These are phyloP conservation scores for Hestina assimilis DNA, from an alignment of 1,140 invertebrate species.

Conservation along the genomic window DNA sequence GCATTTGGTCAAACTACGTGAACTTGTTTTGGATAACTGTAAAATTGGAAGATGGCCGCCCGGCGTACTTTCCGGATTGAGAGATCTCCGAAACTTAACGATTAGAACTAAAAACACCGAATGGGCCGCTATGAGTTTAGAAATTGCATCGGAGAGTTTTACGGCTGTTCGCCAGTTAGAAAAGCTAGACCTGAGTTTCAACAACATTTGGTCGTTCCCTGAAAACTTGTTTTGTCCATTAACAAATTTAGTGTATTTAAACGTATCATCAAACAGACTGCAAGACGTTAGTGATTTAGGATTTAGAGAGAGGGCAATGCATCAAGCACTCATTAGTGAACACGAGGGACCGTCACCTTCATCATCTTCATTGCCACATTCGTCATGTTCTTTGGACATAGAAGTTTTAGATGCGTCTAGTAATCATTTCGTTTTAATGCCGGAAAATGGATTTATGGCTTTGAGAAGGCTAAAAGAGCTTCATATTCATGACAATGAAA, in stretches of 20 bases:
- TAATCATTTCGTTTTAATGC: conserved; percentile 90
- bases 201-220: conserved; percentile 93
- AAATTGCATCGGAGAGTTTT: conserved; percentile 87
- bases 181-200: conserved; percentile 90
- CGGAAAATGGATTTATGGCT: conserved; percentile 87
- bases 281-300: conserved; percentile 90
- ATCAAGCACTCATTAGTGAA: conserved; percentile 82
- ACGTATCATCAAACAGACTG: conserved; percentile 90
- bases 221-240: conserved; percentile 91
- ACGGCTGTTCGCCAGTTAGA: conserved; percentile 85
- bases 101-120: conserved; percentile 88
- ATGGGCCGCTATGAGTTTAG: conserved; percentile 87
- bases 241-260: conserved; percentile 86
- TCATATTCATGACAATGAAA: conserved; percentile 90
- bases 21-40: conserved; percentile 90
- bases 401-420: conserved; percentile 90
- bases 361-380: conserved; percentile 59
- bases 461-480: conserved; percentile 86
- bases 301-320: conserved; percentile 81
- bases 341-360: conserved; percentile 67
- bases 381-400: conserved; percentile 87
- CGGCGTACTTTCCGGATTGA: conserved; percentile 85
- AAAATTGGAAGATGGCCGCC: conserved; percentile 88
- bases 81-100: conserved; percentile 88
- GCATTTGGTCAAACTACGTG: conserved; percentile 86